Evolutionary conservation across 2,888 invertebrate species (phyloP), one percentile per base, ranked within the genome.

Genomic region (Stramonita haemastoma): DNA sequence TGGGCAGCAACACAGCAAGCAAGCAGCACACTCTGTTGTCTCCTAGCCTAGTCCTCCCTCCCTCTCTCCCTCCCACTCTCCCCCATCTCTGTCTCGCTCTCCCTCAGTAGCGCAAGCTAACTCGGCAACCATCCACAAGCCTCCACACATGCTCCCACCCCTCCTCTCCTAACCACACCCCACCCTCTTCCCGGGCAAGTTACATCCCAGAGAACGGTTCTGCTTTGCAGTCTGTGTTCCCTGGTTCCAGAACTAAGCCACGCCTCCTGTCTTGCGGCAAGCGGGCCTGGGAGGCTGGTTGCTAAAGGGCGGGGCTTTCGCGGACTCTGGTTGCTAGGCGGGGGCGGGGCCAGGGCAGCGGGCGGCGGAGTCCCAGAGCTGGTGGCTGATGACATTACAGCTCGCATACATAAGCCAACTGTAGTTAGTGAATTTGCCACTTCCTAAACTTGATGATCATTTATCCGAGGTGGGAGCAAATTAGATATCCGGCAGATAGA

Each of bases 391-490:
- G 93, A 92, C 93, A 94, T 94, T 93, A 94, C 90, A 90, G 88
- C 91, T 91, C 91, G 93, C 92, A 94, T 94, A 93, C 93, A 93
- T 93, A 93, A 94, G 93, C 93, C 92, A 93, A 93, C 92, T 90
- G 91, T 93, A 93, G 93, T 93, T 94, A 93, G 93, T 91, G 91
- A 93, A 94, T 94, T 93, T 94, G 93, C 93, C 94, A 94, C 94
- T 93, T 94, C 93, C 93, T 93, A 93, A 93, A 93, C 93, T 93
- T 93, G 93, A 93, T 93, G 94, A 93, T 93, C 93, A 93, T 93
- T 93, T 93, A 93, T 93, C 92, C 92, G 92, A 92, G 91, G 91
- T 91, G 91, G 93, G 91, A 89, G 89, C 87, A 92, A 92, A 92
- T 92, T 92, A 92, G 92, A 92, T 92, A 91, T 91, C 91, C 91